phyloP scores from a whole-genome alignment of 2,888 invertebrate species.

The Drosophila lutescens region DNA sequence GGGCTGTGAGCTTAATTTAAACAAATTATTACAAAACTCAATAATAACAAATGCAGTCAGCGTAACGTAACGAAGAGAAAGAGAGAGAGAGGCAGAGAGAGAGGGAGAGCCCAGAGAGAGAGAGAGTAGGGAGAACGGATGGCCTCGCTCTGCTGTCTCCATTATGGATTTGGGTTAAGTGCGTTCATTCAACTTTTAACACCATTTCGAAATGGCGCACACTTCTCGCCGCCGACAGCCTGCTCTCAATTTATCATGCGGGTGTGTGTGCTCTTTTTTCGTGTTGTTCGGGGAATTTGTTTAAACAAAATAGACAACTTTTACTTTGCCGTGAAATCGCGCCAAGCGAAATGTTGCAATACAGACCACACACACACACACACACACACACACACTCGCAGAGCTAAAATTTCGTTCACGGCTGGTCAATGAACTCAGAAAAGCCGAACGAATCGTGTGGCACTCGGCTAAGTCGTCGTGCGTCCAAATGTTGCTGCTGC shows the following conservation, averaged over 20 bases:
- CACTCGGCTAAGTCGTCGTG: neutral
- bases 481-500: constrained; percentile 1
- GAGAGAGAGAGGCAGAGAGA: neutral
- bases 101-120: neutral
- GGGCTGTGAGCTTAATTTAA: constrained; percentile 64
- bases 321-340: constrained; percentile 78
- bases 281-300: constrained; percentile 57
- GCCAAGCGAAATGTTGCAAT: constrained; percentile 65
- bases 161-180: constrained; percentile 83
- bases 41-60: constrained; percentile 43
- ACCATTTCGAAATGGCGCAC: constrained; percentile 81
- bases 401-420: constrained; percentile 80
- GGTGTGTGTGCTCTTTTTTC: constrained; percentile 44
- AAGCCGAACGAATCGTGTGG: constrained; percentile 25
- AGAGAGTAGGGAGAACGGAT: constrained; percentile 7
- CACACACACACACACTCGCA: constrained; percentile 12
- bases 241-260: constrained; percentile 70
- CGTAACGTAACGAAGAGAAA: neutral
- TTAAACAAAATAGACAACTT: constrained; percentile 75
- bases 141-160: constrained; percentile 43
- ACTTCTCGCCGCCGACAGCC: constrained; percentile 44
- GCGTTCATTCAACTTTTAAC: constrained; percentile 84
- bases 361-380: constrained; percentile 9
- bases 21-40: constrained; percentile 75
- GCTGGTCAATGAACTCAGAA: constrained; percentile 82